Evolutionary conservation across 2,888 invertebrate genomes (phyloP).

Genomic region (Idaea aversata): DNA sequence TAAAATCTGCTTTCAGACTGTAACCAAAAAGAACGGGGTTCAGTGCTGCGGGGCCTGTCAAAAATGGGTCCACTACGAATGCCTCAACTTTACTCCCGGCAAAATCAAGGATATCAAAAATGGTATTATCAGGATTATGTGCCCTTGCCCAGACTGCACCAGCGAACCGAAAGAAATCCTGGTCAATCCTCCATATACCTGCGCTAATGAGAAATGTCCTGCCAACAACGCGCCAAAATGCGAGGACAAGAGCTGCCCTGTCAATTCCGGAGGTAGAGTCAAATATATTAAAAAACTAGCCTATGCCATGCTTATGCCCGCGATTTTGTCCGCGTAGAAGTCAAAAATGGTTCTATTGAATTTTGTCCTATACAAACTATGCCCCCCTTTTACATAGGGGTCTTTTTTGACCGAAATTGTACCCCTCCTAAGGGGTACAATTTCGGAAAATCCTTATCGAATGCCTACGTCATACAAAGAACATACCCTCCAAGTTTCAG

Average conservation of each 20-base stretch:
- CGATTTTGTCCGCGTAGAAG: too few relatives aligned
- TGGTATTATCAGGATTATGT: slow-evolving; percentile 46
- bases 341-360: too few relatives aligned
- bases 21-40: slow-evolving; percentile 47
- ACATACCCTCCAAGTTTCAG: too few relatives aligned
- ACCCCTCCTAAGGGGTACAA: too few relatives aligned
- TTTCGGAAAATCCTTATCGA: too few relatives aligned
- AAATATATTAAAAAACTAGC: too few relatives aligned
- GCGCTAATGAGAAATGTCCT: slow-evolving; percentile 36
- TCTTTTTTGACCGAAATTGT: too few relatives aligned
- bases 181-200: slow-evolving; percentile 31
- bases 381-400: too few relatives aligned
- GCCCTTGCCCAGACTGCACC: slow-evolving; percentile 52
- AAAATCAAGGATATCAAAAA: slow-evolving; percentile 53
- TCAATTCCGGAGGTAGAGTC: not conserved
- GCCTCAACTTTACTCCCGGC: slow-evolving; percentile 49
- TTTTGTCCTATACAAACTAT: too few relatives aligned
- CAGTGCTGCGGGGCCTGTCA: slow-evolving; percentile 56
- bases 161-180: slow-evolving; percentile 28
- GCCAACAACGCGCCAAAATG: slow-evolving; percentile 28
- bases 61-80: slow-evolving; percentile 56
- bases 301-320: too few relatives aligned
- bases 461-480: too few relatives aligned
- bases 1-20: slow-evolving; percentile 47
- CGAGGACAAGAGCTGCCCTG: slow-evolving; percentile 20